phyloP scores from a whole-genome alignment of 2,797 vertebrate genomes.

The Muscicapa striata region DNA sequence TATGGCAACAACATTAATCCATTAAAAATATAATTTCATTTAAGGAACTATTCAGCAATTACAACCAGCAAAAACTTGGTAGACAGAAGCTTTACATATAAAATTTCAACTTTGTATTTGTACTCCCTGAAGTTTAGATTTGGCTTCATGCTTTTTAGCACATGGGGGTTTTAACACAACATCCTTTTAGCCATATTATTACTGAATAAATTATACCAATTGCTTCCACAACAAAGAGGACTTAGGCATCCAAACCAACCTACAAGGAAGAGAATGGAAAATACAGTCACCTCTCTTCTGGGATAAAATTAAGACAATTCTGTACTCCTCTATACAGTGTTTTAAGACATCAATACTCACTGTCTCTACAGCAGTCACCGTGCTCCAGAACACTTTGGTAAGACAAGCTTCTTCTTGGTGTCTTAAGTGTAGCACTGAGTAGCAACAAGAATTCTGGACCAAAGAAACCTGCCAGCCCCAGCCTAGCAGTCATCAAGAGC shows the following conservation, averaged over 20 bases:
- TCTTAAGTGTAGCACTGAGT: neutral
- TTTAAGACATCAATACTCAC: neutral
- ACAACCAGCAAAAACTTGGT: neutral
- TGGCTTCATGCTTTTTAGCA: neutral
- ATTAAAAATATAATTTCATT: neutral
- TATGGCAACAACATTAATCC: constrained; percentile 8
- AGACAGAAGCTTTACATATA: neutral
- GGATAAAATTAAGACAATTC: neutral
- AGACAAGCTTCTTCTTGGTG: neutral
- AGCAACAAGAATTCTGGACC: neutral
- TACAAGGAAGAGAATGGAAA: neutral
- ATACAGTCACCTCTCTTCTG: neutral
- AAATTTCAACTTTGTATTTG: neutral
- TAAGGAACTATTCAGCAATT: neutral
- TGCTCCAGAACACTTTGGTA: neutral
- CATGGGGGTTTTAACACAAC: fast-evolving
- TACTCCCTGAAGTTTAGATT: neutral
- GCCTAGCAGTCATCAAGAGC: neutral
- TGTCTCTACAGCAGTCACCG: neutral
- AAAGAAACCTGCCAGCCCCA: neutral
- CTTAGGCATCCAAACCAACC: neutral
- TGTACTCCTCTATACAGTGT: neutral
- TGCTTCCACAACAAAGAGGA: neutral
- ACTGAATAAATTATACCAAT: neutral
- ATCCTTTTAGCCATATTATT: neutral